Conservation (phyloP, 2,797 vertebrate species). For the Rhinoraja longicauda region DNA sequence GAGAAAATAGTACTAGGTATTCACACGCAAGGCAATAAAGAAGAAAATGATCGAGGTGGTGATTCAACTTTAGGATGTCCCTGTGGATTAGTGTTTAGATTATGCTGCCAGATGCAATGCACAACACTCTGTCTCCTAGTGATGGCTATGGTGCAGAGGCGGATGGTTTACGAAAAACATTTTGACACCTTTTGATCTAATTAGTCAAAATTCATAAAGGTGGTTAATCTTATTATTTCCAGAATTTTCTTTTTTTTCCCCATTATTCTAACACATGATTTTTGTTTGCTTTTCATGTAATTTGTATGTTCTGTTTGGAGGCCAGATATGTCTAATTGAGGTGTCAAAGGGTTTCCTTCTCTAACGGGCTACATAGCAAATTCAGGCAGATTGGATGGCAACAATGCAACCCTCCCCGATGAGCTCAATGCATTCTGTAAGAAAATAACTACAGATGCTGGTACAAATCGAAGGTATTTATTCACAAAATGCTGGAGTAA, state of each 20-base stretch:
- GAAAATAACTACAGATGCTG: too few species aligned
- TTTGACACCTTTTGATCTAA: not conserved
- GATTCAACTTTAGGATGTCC: not conserved
- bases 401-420: too few species aligned
- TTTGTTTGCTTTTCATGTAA: too few species aligned
- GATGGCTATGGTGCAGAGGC: not conserved
- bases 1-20: not conserved
- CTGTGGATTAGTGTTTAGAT: not conserved
- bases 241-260: too few species aligned
- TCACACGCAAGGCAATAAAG: not conserved
- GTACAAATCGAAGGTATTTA: too few species aligned
- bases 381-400: too few species aligned
- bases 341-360: not conserved
- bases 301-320: not conserved
- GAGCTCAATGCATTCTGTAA: too few species aligned
- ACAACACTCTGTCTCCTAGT: not conserved
- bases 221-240: too few species aligned
- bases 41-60: not conserved
- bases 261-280: too few species aligned
- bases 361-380: too few species aligned
- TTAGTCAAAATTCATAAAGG: not conserved
- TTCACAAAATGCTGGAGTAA: too few species aligned
- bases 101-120: not conserved
- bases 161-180: not conserved
- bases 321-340: not conserved